These are phyloP conservation scores for Polyodon spathula DNA, from an alignment of 2,113 vertebrate species.

Conservation along the genomic window DNA sequence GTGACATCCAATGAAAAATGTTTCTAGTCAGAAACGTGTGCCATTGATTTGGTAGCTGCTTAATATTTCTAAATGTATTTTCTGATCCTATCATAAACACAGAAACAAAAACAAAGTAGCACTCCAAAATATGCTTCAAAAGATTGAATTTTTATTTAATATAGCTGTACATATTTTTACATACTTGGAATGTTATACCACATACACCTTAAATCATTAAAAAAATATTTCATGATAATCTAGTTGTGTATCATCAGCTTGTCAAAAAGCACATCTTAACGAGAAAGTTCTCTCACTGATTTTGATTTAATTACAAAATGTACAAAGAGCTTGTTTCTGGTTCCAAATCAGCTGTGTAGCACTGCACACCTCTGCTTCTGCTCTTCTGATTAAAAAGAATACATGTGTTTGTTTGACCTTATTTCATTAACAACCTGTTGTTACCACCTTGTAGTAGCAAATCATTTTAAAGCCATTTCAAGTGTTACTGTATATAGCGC, in stretches of 20 bases:
- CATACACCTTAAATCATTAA: constrained; percentile 45
- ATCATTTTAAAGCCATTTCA: too few relatives aligned
- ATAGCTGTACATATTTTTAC: constrained; percentile 41
- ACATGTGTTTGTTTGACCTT: background rate
- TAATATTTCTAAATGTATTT: constrained; percentile 49
- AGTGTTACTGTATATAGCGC: too few relatives aligned
- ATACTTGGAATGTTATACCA: constrained; percentile 54
- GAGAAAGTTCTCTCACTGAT: constrained; percentile 28
- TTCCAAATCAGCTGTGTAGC: constrained; percentile 5
- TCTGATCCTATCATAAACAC: background rate
- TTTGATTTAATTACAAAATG: constrained; percentile 30
- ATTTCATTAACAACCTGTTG: too few relatives aligned
- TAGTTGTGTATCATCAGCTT: constrained; percentile 32
- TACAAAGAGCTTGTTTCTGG: constrained; percentile 29
- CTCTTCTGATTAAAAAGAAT: background rate
- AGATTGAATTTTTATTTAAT: constrained; percentile 44
- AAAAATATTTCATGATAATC: constrained; percentile 37
- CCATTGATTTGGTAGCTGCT: background rate
- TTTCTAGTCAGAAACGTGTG: too few relatives aligned
- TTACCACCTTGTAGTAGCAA: too few relatives aligned
- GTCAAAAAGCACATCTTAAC: constrained; percentile 28
- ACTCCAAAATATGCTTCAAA: constrained; percentile 40
- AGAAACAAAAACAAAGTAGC: constrained; percentile 1
- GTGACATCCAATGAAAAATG: too few relatives aligned
- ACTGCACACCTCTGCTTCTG: background rate